Evolutionary conservation across 2,888 invertebrate species (phyloP).

Genomic region (Bruchidius siliquastri): DNA sequence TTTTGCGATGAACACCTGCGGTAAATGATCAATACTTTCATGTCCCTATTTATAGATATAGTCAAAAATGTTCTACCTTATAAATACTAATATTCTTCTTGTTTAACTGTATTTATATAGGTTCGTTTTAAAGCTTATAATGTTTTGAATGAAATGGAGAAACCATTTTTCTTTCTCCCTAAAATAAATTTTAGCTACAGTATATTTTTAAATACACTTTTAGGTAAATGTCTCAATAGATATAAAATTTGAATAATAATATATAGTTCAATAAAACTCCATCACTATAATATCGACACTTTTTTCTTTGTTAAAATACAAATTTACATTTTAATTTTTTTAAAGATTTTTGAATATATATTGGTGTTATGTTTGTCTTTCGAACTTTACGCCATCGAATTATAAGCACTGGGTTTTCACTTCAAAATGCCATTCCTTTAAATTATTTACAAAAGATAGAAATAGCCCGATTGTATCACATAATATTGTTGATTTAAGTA

Average conservation of each 20-base stretch:
- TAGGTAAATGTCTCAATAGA: constrained; percentile 35
- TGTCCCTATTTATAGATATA: constrained; percentile 26
- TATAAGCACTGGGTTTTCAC: too few relatives aligned
- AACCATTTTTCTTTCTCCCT: constrained; percentile 25
- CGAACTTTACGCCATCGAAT: constrained; percentile 5
- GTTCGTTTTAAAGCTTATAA: constrained; percentile 33
- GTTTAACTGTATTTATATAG: constrained; percentile 30
- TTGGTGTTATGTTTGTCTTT: constrained; percentile 30
- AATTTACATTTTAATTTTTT: constrained; percentile 31
- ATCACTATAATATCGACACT: constrained; percentile 21
- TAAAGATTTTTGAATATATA: constrained; percentile 34
- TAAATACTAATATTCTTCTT: constrained; percentile 33
- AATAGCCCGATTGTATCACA: constrained; percentile 12
- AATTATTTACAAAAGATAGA: constrained; percentile 11
- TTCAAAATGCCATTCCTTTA: neutral
- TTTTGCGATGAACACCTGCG: neutral
- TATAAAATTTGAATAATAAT: constrained; percentile 38
- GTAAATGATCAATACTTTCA: constrained; percentile 26
- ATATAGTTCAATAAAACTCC: constrained; percentile 33
- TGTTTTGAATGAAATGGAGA: constrained; percentile 3
- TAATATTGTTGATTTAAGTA: too few relatives aligned
- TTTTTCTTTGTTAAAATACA: constrained; percentile 35
- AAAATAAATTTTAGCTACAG: constrained; percentile 37
- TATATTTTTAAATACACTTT: constrained; percentile 37
- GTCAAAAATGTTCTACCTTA: constrained; percentile 36